Evolutionary conservation across 2,797 vertebrate genomes (phyloP).

Genomic region (Schizothorax lantsangensis): DNA sequence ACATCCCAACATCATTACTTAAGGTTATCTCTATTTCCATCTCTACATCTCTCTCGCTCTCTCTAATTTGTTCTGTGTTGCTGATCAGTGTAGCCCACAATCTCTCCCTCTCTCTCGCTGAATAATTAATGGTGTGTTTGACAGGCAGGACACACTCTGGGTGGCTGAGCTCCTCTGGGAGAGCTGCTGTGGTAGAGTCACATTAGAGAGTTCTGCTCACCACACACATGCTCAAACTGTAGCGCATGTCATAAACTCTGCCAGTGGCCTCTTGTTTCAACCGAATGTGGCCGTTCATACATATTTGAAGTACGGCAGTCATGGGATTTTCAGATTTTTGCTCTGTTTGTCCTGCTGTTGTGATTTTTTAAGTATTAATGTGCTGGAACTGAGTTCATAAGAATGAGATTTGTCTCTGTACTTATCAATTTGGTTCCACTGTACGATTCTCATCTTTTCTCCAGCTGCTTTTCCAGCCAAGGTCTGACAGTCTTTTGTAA

Average conservation of each 20-base stretch:
- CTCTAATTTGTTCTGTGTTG: slow-evolving; percentile 6
- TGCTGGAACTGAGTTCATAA: not conserved
- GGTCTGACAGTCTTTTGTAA: not conserved
- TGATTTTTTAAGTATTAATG: slow-evolving; percentile 40
- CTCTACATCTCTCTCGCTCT: not conserved
- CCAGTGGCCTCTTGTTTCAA: slow-evolving; percentile 21
- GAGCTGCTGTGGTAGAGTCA: slow-evolving; percentile 27
- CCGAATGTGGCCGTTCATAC: not conserved
- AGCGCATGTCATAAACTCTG: slow-evolving; percentile 11
- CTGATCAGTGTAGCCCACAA: slow-evolving; percentile 26
- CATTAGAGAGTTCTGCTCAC: slow-evolving; percentile 32
- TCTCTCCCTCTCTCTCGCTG: slow-evolving; percentile 46
- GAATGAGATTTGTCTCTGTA: slow-evolving; percentile 12
- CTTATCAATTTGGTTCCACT: slow-evolving; percentile 18
- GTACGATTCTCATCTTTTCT: not conserved
- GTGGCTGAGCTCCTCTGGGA: slow-evolving; percentile 44
- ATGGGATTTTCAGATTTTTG: not conserved
- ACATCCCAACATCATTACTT: slow-evolving; percentile 32
- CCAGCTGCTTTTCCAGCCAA: not conserved
- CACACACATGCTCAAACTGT: slow-evolving; percentile 19
- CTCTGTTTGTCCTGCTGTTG: not conserved
- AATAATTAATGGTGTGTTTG: slow-evolving; percentile 60
- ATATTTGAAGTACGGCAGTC: slow-evolving; percentile 12
- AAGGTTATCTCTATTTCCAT: slow-evolving; percentile 27
- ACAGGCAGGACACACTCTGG: slow-evolving; percentile 57